Base-by-base conservation (phyloP, 2,113 vertebrate genomes). In the Opisthocomus hoazin region DNA sequence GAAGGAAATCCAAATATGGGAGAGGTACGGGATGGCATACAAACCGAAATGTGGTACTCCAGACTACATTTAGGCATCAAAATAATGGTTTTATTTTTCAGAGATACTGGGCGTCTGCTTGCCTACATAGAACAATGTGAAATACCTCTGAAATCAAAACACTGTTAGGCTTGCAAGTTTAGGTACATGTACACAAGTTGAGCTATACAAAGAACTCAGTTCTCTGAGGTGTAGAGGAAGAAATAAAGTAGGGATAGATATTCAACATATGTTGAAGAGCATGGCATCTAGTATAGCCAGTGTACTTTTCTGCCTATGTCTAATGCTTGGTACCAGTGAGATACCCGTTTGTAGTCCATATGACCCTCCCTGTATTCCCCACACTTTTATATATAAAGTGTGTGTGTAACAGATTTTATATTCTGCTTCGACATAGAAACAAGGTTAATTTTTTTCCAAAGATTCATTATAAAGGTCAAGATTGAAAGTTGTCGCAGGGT, bases 181-280 rank as follows among this genome's bases (percentile, higher is more conserved):
- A 78, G 10, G 29, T 43, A 19, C 8, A n/a, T 0, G 0, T 9
- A 53, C 74, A 39, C 6, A 29, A 43, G 41, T 78, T 56, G 29
- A 78, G 21, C 15, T 53, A 27, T 16, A 24, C 14, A 30, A 71
- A 41, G 6, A 80, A 51, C 5, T 84, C 23, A 1, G 3, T 57
- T 87, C 14, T 83, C 29, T 63, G 39, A 17, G 22, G 7, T 4
- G 0, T 70, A 39, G 78, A 66, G 27, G 51, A 45, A 56, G 34
- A 57, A 85, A 63, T 3, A 27, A 79, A 57, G n/a, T n/a, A n/a
- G n/a, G n/a, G n/a, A n/a, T n/a, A n/a, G n/a, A n/a, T n/a, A n/a
- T n/a, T n/a, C n/a, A n/a, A n/a, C n/a, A n/a, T n/a, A n/a, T n/a
- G n/a, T n/a, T n/a, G n/a, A n/a, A n/a, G n/a, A n/a, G 9, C 10